Evolutionary conservation across 2,888 invertebrate genomes (phyloP).

Genomic region (Eremobia ochroleuca): DNA sequence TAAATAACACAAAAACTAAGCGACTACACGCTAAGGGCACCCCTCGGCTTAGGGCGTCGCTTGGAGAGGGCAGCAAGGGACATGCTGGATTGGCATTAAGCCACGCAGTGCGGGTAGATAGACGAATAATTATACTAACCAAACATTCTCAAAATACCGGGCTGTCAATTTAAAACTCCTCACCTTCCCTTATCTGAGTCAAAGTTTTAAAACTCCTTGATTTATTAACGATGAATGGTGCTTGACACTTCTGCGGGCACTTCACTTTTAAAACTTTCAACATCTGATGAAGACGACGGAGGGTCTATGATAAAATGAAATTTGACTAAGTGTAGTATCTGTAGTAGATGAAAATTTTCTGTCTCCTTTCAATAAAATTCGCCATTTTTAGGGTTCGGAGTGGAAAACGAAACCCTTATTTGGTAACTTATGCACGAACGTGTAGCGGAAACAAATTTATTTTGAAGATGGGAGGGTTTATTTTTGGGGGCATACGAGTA

Average conservation of each 20-base stretch:
- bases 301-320: not conserved
- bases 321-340: not conserved
- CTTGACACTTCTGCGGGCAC: constrained; percentile 31
- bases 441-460: too few species aligned
- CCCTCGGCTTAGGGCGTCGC: too few species aligned
- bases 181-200: constrained; percentile 29
- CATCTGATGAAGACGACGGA: not conserved
- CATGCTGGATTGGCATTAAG: too few species aligned
- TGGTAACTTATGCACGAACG: too few species aligned
- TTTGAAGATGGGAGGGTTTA: too few species aligned
- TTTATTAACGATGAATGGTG: constrained; percentile 35
- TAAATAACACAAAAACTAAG: too few species aligned
- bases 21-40: too few species aligned
- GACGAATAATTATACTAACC: not conserved
- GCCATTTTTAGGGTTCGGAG: not conserved
- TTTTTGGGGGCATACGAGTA: too few species aligned
- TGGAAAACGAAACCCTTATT: too few species aligned
- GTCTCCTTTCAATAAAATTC: not conserved
- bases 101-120: too few species aligned
- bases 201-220: constrained; percentile 48
- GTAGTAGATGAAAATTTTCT: not conserved
- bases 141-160: constrained; percentile 7
- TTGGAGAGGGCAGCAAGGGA: too few species aligned
- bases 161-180: constrained; percentile 32
- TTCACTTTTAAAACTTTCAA: constrained; percentile 27